A percentile compares a stretch with the other conserved stretches of the same genome.
phyloP scores from a whole-genome alignment of 1,140 invertebrate species.

The Dendrolimus punctatus region DNA sequence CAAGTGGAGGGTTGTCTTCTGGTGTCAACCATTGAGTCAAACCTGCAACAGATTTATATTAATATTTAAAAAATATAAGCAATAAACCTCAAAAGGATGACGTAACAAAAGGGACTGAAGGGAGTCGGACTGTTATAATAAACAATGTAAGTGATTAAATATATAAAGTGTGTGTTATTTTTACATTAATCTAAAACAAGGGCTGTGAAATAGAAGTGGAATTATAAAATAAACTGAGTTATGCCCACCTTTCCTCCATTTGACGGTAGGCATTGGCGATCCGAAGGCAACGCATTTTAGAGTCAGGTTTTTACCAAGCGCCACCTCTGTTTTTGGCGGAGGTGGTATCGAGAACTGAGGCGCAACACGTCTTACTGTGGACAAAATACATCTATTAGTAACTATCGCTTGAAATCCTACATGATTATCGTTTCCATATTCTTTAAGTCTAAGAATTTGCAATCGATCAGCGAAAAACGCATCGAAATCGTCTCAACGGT shows the following conservation, averaged over 20 bases:
- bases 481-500: too few species aligned
- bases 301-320: constrained; percentile 91
- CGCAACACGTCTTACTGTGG: constrained; percentile 90
- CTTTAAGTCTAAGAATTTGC: too few species aligned
- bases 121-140: too few species aligned
- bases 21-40: constrained; percentile 85
- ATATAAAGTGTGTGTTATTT: too few species aligned
- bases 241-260: constrained; percentile 88
- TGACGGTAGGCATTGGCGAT: constrained; percentile 97
- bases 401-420: too few species aligned
- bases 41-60: constrained; percentile 36
- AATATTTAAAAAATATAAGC: neutral
- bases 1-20: constrained; percentile 88
- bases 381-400: constrained; percentile 32
- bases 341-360: constrained; percentile 96
- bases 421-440: too few species aligned
- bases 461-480: too few species aligned
- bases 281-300: constrained; percentile 97
- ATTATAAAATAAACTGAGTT: too few species aligned
- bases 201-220: too few species aligned
- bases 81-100: neutral
- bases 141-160: too few species aligned
- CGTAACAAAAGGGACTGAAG: too few species aligned
- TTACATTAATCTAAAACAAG: too few species aligned
- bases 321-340: constrained; percentile 87